Evolutionary conservation across 2,888 invertebrate species (phyloP), one percentile per base, ranked within the genome.

Genomic region (Callyntrura sp.): DNA sequence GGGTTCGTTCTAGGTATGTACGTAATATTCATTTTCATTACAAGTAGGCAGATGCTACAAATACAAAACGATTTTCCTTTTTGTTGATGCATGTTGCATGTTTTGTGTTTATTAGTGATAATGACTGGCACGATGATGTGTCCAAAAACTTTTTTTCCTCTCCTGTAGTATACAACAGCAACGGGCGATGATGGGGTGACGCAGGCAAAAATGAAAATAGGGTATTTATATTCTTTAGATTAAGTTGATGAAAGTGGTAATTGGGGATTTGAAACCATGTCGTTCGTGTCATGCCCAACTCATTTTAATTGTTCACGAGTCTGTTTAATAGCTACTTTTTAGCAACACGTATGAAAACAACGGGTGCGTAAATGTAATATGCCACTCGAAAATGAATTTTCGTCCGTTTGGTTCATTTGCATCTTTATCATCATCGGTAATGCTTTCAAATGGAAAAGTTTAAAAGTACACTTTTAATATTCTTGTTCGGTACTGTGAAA

Each of bases 221-320:
- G 1, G 51, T 48, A 78, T 51, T 14, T 8, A 17, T 51, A 45
- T 11, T 55, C 25, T 60, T 55, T 25, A 25, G 20, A 48, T 78
- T 78, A 12, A 45, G 48, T 45, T 65, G n/a, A n/a, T n/a, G 25
- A 60, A 45, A 82, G 48, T 25, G 51, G 65, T 82, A 82, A 82
- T 82, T 82, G 82, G 65, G 82, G 82, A 82, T 82, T 82, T 43
- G 82, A 65, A 65, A 82, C 82, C 82, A 82, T 82, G 82, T 65
- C 82, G 82, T 43, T 25, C 62, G 82, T 82, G 82, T 82, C 85
- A 65, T 85, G 85, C 48, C 35, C 45, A 28, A 60, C 25, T 57
- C 57, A 85, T 73, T 85, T 85, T 85, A 85, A 86, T 86, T 86
- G 79, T 28, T 86, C 86, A 86, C 86, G 86, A 78, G 86, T 62